Evolutionary conservation across 2,113 vertebrate genomes (phyloP).

Genomic region (Eudyptes chrysolophus): DNA sequence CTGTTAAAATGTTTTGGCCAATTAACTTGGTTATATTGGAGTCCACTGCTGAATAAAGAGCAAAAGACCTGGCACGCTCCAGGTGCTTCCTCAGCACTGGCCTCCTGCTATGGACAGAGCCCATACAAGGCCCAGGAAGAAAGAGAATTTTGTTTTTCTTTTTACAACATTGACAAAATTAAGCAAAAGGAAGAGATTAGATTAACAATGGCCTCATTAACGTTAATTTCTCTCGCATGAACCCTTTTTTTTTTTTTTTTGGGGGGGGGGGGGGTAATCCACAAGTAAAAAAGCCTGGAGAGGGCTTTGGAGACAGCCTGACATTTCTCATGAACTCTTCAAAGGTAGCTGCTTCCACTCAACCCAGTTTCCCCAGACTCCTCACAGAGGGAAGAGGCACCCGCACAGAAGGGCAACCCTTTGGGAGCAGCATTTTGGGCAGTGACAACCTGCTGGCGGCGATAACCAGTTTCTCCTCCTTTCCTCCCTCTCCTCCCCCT

Average conservation of each 20-base stretch:
- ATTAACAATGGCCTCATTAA: background rate
- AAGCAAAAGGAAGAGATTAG: background rate
- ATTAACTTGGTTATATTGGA: background rate
- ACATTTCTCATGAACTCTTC: background rate
- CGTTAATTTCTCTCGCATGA: background rate
- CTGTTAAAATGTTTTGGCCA: background rate
- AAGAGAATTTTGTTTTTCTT: background rate
- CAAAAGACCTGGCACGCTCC: fast-evolving
- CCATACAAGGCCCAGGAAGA: background rate
- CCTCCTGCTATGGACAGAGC: background rate
- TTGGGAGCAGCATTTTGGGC: background rate
- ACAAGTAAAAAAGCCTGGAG: background rate
- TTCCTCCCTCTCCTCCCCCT: background rate
- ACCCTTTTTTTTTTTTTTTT: background rate
- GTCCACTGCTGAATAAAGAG: background rate
- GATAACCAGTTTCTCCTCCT: background rate
- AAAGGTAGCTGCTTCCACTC: background rate
- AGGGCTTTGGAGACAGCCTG: background rate
- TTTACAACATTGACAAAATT: background rate
- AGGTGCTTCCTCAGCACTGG: background rate
- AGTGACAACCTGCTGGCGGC: background rate
- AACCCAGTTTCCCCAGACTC: background rate
- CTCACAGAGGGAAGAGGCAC: background rate
- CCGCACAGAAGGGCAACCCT: background rate
- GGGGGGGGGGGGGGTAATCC: background rate